Conservation (phyloP, 1,140 invertebrate genomes). For the Danaus melanippus region DNA sequence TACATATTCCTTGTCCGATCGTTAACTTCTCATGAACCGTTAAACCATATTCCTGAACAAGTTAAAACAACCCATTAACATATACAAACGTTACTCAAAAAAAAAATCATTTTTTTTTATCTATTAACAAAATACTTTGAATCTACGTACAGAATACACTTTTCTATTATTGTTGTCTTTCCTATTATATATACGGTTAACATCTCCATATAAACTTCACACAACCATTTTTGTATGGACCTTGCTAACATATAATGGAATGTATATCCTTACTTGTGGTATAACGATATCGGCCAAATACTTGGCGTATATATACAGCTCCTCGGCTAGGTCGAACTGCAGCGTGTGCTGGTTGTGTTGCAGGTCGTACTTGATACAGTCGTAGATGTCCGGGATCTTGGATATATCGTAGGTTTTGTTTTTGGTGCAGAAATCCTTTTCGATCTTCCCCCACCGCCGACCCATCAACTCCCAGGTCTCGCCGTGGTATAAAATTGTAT, state of each 20-base stretch:
- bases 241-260: background rate
- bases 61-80: no score
- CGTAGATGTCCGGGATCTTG: constrained; percentile 99
- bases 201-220: no score
- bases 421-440: constrained; percentile 98
- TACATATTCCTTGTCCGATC: constrained; percentile 98
- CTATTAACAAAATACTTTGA: no score
- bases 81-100: no score
- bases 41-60: constrained; percentile 92
- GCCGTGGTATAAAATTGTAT: constrained; percentile 95
- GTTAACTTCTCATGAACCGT: constrained; percentile 96
- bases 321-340: constrained; percentile 94
- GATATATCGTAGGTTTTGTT: constrained; percentile 96
- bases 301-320: constrained; percentile 95
- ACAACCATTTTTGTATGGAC: no score
- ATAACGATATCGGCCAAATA: constrained; percentile 98
- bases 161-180: no score
- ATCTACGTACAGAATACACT: no score
- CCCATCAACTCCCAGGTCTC: constrained; percentile 99
- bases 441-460: constrained; percentile 97
- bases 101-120: no score
- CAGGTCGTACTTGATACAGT: constrained; percentile 99
- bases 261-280: constrained; percentile 82
- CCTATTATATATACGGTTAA: no score
- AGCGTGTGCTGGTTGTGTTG: constrained; percentile 98